Percentiles rank a stretch among this genome's conserved stretches.
Conservation (phyloP, 2,797 vertebrate genomes). For the Dryobates pubescens region DNA sequence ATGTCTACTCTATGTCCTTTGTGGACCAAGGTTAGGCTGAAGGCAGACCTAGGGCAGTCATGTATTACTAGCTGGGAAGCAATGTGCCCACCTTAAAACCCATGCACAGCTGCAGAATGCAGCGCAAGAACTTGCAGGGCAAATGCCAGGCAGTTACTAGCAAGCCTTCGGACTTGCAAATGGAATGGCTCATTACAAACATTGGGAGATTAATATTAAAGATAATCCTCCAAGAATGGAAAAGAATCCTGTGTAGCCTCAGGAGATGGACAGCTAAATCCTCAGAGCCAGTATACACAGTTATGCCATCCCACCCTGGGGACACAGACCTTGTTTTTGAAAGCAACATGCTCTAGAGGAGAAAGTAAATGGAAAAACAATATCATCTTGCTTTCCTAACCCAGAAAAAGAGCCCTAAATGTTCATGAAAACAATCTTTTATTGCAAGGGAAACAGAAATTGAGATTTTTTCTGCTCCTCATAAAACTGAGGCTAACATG, state of each 20-base stretch:
- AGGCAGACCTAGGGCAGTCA: neutral
- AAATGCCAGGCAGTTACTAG: neutral
- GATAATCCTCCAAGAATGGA: neutral
- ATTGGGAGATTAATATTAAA: slow-evolving; percentile 44
- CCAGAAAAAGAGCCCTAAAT: slow-evolving; percentile 25
- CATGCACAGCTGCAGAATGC: neutral
- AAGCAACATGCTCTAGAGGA: slow-evolving; percentile 21
- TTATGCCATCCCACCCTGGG: neutral
- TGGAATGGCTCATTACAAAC: slow-evolving; percentile 2
- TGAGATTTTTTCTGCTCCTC: slow-evolving; percentile 20
- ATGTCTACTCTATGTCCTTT: neutral
- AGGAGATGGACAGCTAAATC: slow-evolving; percentile 47
- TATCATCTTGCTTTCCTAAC: slow-evolving; percentile 31
- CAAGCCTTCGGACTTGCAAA: slow-evolving; percentile 2
- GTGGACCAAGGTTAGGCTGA: neutral
- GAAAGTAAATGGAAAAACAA: slow-evolving; percentile 47
- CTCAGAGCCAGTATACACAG: neutral
- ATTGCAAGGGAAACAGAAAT: slow-evolving; percentile 14
- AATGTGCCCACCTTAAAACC: neutral
- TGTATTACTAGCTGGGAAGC: neutral
- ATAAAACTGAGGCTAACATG: neutral
- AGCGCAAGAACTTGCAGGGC: neutral
- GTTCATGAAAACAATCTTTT: slow-evolving; percentile 34
- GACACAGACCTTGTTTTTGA: slow-evolving; percentile 24
- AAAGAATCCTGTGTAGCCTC: neutral